Evolutionary conservation across 2,888 invertebrate species (phyloP).

Genomic region (Physocephala rufipes): DNA sequence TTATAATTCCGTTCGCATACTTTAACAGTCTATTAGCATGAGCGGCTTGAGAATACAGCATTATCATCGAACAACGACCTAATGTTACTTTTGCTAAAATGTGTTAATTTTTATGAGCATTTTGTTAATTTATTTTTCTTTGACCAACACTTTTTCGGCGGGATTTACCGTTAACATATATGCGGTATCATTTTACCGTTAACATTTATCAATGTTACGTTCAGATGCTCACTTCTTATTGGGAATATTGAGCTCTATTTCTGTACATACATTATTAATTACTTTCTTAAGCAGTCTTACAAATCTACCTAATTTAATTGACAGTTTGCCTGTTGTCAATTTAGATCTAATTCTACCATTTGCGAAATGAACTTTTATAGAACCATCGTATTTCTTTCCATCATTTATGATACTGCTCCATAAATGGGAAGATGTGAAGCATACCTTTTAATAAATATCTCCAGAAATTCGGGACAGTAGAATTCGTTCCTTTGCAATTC

Average conservation of each 20-base stretch:
- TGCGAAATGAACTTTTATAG: not conserved
- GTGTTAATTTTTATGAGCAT: not conserved
- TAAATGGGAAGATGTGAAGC: slow-evolving; percentile 9
- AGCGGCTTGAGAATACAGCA: not conserved
- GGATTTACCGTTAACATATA: too few species aligned
- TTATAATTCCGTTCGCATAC: too few species aligned
- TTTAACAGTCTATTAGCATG: too few species aligned
- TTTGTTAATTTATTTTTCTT: not conserved
- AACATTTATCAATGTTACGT: not conserved
- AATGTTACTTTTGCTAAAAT: too few species aligned
- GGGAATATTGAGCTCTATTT: slow-evolving; percentile 1
- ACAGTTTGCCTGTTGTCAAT: not conserved
- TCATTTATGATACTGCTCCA: slow-evolving; percentile 5
- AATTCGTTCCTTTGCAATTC: not conserved
- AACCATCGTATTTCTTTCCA: not conserved
- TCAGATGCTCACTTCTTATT: not conserved
- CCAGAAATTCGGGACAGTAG: not conserved
- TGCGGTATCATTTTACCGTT: too few species aligned
- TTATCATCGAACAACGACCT: not conserved
- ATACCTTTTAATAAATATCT: slow-evolving; percentile 1
- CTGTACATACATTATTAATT: slow-evolving; percentile 4
- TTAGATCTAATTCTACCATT: slow-evolving; percentile 7
- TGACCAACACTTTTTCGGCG: not conserved
- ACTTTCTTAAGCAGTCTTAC: slow-evolving; percentile 4
- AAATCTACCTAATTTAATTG: slow-evolving; percentile 2